Base-by-base conservation (phyloP, 2,113 vertebrate genomes). In the Nyctibius bracteatus region DNA sequence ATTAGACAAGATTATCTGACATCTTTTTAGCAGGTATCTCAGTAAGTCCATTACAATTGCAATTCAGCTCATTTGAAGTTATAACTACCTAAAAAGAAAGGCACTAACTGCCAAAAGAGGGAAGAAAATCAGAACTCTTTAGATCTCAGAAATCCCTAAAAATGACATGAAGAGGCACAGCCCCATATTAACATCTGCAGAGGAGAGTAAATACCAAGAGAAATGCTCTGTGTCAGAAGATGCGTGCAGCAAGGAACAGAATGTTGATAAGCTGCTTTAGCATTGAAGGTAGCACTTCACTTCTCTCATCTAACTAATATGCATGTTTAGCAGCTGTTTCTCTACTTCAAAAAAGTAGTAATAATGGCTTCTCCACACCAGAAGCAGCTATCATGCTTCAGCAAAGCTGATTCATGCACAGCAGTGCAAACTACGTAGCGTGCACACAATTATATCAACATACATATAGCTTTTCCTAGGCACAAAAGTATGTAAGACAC, bases 1-100 rank as follows among this genome's bases (percentile, higher is more conserved):
- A 55, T 94, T 93, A 61, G 57, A 70, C 27, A 47, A 43, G 77
- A 94, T 91, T 77, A 87, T 61, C 43, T 9, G 14, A 59, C 49
- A n/a, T 94, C 57, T 94, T 96, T 74, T 72, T 72, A 90, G 70
- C 72, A 71, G 65, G 41, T 89, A 81, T 97, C 92, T 47, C 30
- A 28, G n/a, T 92, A 92, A 95, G 46, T 79, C 63, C 15, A 22
- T 89, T 92, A 73, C 52, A 81, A 44, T 80, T 95, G 73, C 63
- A 86, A 33, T 58, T 77, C 35, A 78, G 10, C 92, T 85, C 70
- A 24, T 20, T 72, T 59, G 51, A 94, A 91, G 39, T 90, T 81
- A 82, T 43, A 89, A 5, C 18, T 94, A 15, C 35, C 14, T 82
- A 49, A 94, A 91, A 88, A 24, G 33, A 58, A 74, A 68, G 66